Percentiles rank a stretch among this genome's conserved stretches.
These are phyloP conservation scores for Brachyalestes nurse DNA, from an alignment of 2,797 vertebrate genomes.

Conservation along the genomic window DNA sequence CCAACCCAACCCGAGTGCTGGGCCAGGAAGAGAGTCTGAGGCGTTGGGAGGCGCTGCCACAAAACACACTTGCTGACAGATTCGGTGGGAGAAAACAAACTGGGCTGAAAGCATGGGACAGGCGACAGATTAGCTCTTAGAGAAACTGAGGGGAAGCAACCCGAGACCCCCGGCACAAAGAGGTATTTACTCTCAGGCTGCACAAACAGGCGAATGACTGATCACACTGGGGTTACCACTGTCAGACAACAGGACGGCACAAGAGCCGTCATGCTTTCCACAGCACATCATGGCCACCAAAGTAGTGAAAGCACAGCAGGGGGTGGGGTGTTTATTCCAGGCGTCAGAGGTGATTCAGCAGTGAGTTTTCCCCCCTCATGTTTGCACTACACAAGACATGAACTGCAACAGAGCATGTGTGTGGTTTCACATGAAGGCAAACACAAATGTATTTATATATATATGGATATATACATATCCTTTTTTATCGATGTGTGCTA, in stretches of 20 bases:
- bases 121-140: constrained; percentile 63
- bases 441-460: no score
- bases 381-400: constrained; percentile 61
- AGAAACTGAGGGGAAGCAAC: constrained; percentile 62
- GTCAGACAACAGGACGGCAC: constrained; percentile 66
- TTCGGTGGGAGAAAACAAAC: constrained; percentile 69
- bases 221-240: constrained; percentile 72
- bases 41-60: constrained; percentile 7
- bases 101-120: constrained; percentile 47
- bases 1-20: no score
- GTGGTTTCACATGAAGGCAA: no score
- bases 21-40: neutral
- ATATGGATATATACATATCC: no score
- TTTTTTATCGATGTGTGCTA: no score
- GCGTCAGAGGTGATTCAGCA: constrained; percentile 71
- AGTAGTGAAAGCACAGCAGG: constrained; percentile 73
- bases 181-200: constrained; percentile 76
- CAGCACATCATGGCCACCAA: constrained; percentile 52
- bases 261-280: constrained; percentile 66
- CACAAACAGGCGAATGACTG: constrained; percentile 79
- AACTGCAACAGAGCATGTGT: constrained; percentile 16
- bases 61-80: constrained; percentile 71
- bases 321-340: constrained; percentile 66
- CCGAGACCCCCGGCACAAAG: constrained; percentile 61
- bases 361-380: constrained; percentile 71